Conservation (phyloP, 2,797 vertebrate genomes). For the Adrianichthys oophorus region DNA sequence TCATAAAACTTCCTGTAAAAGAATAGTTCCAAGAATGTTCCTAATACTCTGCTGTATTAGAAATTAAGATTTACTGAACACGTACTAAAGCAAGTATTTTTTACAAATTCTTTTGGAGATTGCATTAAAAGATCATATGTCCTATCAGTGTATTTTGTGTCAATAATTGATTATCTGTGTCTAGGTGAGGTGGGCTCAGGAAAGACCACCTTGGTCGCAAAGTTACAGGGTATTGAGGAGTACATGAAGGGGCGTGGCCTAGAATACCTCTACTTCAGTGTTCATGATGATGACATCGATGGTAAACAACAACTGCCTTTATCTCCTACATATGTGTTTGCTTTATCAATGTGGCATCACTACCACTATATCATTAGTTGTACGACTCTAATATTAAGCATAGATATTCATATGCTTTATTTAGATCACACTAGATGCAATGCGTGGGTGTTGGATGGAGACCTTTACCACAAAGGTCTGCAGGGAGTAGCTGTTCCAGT, state of each 20-base stretch:
- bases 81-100: no score
- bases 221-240: slow-evolving; percentile 93
- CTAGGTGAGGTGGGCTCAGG: slow-evolving; percentile 97
- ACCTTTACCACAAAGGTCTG: slow-evolving; percentile 96
- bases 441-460: slow-evolving; percentile 96
- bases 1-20: background rate
- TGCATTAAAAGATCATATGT: background rate
- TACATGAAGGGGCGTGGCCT: slow-evolving; percentile 98
- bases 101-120: no score
- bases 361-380: no score
- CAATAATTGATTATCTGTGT: slow-evolving; percentile 22
- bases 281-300: slow-evolving; percentile 96
- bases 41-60: background rate
- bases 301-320: slow-evolving; percentile 74
- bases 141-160: background rate
- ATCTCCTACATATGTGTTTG: background rate
- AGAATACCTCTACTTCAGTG: slow-evolving; percentile 96
- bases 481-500: slow-evolving; percentile 92
- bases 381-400: background rate
- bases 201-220: slow-evolving; percentile 97
- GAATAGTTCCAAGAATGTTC: background rate
- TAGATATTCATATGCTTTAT: slow-evolving; percentile 5
- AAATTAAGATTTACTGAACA: background rate
- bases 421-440: slow-evolving; percentile 96
- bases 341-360: no score